Conservation (phyloP, 2,888 invertebrate species). For the Theodoxus fluviatilis region DNA sequence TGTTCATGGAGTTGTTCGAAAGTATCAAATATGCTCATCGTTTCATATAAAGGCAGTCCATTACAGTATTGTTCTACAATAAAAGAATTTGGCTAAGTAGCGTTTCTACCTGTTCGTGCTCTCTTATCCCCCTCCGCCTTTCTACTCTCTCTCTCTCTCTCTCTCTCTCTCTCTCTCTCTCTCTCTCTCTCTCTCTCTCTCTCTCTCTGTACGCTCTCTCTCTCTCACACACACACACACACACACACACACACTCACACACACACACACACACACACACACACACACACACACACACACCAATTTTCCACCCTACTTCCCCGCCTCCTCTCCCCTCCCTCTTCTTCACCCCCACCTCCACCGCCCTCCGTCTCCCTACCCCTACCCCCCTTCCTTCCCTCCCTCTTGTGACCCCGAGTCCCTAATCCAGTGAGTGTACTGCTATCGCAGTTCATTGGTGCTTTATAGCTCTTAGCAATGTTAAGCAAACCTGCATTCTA, state of each 20-base stretch:
- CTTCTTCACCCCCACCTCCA: background rate
- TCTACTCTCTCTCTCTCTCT: background rate
- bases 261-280: slow-evolving; percentile 12
- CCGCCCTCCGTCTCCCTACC: background rate
- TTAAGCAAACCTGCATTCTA: no score
- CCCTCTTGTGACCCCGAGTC: no score
- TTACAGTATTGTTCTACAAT: no score
- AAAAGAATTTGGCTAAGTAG: no score
- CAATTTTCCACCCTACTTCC: background rate
- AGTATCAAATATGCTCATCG: no score
- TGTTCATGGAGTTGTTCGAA: no score
- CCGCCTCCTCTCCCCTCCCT: background rate
- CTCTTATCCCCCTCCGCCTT: background rate
- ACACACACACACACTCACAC: slow-evolving; percentile 12
- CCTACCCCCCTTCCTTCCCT: slow-evolving; percentile 3
- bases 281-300: slow-evolving; percentile 7
- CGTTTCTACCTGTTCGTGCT: no score
- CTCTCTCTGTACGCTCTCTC: background rate
- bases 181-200: background rate
- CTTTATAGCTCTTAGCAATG: no score
- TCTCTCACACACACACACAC: slow-evolving; percentile 5
- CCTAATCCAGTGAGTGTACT: no score
- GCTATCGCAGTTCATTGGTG: no score
- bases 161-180: background rate
- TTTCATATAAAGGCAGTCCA: no score